Evolutionary conservation across 2,113 vertebrate species (phyloP), one percentile per base, ranked within the genome.

Genomic region (Microtus oregoni): DNA sequence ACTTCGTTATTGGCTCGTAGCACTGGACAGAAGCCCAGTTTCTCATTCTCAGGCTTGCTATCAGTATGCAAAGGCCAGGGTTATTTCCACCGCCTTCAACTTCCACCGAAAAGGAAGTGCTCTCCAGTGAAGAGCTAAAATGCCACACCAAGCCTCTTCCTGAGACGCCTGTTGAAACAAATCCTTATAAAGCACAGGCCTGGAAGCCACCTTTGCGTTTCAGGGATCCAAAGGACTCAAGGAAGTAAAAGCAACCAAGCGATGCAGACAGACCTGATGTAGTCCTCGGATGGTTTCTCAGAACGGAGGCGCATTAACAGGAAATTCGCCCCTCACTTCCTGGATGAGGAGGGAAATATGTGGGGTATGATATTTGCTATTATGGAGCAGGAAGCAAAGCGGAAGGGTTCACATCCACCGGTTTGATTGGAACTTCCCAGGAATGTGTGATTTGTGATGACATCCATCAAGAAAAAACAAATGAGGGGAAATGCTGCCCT

Each of bases 31-130:
- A 24, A 89, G 96, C 95, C 96, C 81, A 58, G 86, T 78, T 93
- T 91, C 96, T 82, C 63, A 75, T 90, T 92, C 90, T 92, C 96
- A 97, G 94, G 81, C 92, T 89, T 13, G 3, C 73, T 92, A 95
- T 95, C 94, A 55, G 91, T 89, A 93, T 92, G 92, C 52, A 52
- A 77, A 91, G 81, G 77, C 79, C 92, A 35, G 67, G 78, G 90
- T 79, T 75, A 78, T 85, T 97, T 92, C 95, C 91, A 92, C 63
- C 44, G 58, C 68, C 94, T 89, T 81, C 93, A n/a, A 17, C 75
- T 68, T 97, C 41, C 90, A 52, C 1, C 8, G 90, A 91, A 19
- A 44, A 96, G 86, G 77, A 96, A 96, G 65, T 35, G 32, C 73
- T 95, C 73, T 92, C 55, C 3, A 41, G 28, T 44, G 47, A 92